Evolutionary conservation across 1,140 invertebrate genomes (phyloP), one percentile per base, ranked within the genome.

Genomic region (Ips nitidus): DNA sequence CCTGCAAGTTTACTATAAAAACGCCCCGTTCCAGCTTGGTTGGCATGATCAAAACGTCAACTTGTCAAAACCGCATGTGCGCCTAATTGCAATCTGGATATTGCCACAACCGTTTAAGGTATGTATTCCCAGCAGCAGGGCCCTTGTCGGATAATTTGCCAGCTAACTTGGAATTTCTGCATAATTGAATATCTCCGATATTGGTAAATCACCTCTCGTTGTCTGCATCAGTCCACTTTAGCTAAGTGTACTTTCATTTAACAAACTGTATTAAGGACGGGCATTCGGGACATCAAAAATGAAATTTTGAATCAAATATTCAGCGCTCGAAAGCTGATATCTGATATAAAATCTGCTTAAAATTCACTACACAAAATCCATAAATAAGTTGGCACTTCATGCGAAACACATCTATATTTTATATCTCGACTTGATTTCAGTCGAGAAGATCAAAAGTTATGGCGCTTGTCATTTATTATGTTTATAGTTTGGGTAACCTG

Each of bases 361-460:
- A 57, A 66, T 66, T 66, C 64, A 57, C 52, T 45, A 58, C 64
- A 58, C 64, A 66, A 57, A 58, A 66, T 66, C 64, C 64, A 57
- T 57, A 66, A 66, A 66, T 66, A 66, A 66, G 41, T 66, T 66
- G 64, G 53, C 64, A 66, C 64, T 66, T 66, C 64, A 66, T 66
- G 55, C 64, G 53, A 66, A 66, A 45, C 64, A 5, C 64, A 58
- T 66, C 64, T 56, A 66, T 66, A 66, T 66, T 66, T 66, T 57
- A 66, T 66, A 66, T 57, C 64, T 57, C 62, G 62, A 52, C 62
- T 63, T 63, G 60, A 63, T 63, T 63, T 63, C 37, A 50, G 43
- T 38, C 60, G 47, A 50, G 45, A 47, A 61, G 37, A 52, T 63
- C 45, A 63, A 63, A 63, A 52, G 45, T 63, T 63, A 63, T 52